Evolutionary conservation across 2,113 vertebrate species (phyloP), one percentile per base, ranked within the genome.

Genomic region (Cairina moschata): DNA sequence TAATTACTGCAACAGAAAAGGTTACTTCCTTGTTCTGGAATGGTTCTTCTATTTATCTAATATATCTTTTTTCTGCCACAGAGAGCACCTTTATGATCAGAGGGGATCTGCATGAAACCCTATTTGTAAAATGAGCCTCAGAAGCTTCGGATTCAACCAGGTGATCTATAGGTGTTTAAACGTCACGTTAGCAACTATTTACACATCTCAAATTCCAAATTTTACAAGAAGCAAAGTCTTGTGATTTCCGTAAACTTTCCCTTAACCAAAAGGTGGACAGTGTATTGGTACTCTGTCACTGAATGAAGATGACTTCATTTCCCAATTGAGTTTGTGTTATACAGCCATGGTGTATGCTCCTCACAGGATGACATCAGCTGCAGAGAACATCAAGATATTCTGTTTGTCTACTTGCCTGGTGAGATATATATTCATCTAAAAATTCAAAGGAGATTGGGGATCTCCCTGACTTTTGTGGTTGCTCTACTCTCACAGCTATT

Each of bases 401-500:
- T 0, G 0, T 42, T 52, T n/a, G 31, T 21, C 34, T 48, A 15
- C 63, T 32, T 52, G 26, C 14, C 48, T 50, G 15, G 52, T 29
- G 8, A 86, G 18, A 92, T 81, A 81, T 6, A 92, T 81, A 83
- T 6, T 17, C n/a, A n/a, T 20, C 2, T 91, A 8, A 66, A 87
- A 80, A 56, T 62, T 40, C 28, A 68, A 84, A 58, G 13, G 16
- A 83, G 2, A 8, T 11, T 59, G 23, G 17, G 34, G 8, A 88
- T 58, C 52, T 81, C 63, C 67, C 55, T 32, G 54, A 8, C 67
- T 76, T 85, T 67, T 84, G 16, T 23, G 29, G 86, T 25, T 34
- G 58, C 44, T 79, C 29, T 13, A 42, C 40, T 69, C 85, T 44
- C 29, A 69, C 20, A 65, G 38, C 26, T 79, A 76, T 48, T 91